Evolutionary conservation across 2,888 invertebrate species (phyloP).

Genomic region (Eubasilissa splendida): DNA sequence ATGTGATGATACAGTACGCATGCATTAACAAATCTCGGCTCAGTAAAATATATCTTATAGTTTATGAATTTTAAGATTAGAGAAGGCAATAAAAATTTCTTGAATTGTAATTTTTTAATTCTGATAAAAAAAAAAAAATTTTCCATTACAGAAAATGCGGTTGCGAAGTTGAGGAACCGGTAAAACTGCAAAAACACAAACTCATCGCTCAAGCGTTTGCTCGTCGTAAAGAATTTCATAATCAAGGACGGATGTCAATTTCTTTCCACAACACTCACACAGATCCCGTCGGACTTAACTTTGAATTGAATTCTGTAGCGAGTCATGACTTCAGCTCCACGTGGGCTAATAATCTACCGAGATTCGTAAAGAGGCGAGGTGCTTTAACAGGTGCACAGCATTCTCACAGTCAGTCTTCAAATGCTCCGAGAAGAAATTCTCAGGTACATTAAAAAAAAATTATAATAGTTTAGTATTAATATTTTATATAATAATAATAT

Average conservation of each 20-base stretch:
- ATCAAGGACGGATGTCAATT: conserved; percentile 88
- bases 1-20: no score
- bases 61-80: no score
- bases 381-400: conserved; percentile 72
- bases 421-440: conserved; percentile 76
- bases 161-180: conserved; percentile 78
- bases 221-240: conserved; percentile 87
- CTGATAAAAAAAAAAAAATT: background rate
- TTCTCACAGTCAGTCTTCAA: conserved; percentile 72
- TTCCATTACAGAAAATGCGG: conserved; percentile 78
- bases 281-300: conserved; percentile 90
- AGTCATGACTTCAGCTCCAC: conserved; percentile 91
- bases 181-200: conserved; percentile 87
- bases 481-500: background rate
- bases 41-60: no score
- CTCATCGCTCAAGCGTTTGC: conserved; percentile 93
- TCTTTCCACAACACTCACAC: conserved; percentile 90
- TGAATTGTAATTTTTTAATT: background rate
- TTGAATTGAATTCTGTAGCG: conserved; percentile 81
- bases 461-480: background rate
- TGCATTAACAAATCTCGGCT: no score
- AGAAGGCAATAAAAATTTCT: no score
- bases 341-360: conserved; percentile 92
- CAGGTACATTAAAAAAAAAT: conserved; percentile 42
- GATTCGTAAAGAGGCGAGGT: conserved; percentile 87